Evolutionary conservation across 2,888 invertebrate species (phyloP), one percentile per base, ranked within the genome.

Genomic region (Ferdinandea cuprea): DNA sequence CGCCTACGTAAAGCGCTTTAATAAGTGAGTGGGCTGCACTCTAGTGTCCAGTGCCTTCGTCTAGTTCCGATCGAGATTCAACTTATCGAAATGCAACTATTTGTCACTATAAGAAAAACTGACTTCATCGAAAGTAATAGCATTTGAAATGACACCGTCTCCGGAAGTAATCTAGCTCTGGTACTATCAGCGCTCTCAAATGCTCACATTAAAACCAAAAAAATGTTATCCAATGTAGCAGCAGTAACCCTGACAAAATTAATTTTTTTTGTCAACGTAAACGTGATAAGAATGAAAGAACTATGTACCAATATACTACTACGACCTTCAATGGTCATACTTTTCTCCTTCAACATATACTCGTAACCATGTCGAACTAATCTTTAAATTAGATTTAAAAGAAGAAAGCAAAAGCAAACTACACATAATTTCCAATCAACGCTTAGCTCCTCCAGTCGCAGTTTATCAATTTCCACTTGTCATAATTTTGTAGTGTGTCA

Each of bases 281-380:
- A 35, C 28, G n/a, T 25, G 63, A 65, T 50, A 65, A 40, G 8
- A 28, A 19, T n/a, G 42, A 44, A 19, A 44, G 44, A 40, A 28
- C 9, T 9, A 11, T 25, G 15, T 32, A 56, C 9, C 11, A 40
- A n/a, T n/a, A 2, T 25, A 40, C 61, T 77, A 69, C 69, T 69
- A 77, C 63, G 77, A 77, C 77, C 69, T 77, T 77, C 68, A 52
- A 54, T n/a, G n/a, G n/a, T n/a, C n/a, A n/a, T n/a, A 40, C 30
- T 13, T 32, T 50, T 40, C 11, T 9, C 32, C 13, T n/a, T 8
- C 8, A 19, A 9, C 21, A 6, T 40, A 50, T 30, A 8, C 19
- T 8, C 44, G n/a, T n/a, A n/a, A 11, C 9, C 30, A 63, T 11
- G 17, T 1, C 30, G 13, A 40, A 13, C 32, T 54, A 7, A 13